These are phyloP conservation scores for Exephanes ischioxanthus DNA, from an alignment of 2,888 invertebrate species.

Conservation along the genomic window DNA sequence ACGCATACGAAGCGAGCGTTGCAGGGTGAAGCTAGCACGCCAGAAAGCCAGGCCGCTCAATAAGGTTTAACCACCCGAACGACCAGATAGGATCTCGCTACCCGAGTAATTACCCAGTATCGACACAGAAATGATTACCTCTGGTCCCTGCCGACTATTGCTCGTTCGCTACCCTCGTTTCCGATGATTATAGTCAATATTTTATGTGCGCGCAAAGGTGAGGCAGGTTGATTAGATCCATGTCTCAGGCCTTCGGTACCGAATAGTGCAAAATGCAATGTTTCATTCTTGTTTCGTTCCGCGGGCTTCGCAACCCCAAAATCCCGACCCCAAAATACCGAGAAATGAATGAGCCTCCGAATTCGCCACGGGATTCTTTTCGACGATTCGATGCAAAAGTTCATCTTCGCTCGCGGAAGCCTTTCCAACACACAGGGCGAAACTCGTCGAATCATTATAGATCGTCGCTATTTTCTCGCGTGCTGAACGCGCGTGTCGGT, in stretches of 20 bases:
- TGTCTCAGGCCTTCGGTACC: constrained; percentile 25
- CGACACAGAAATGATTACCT: constrained; percentile 74
- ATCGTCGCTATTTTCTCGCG: constrained; percentile 53
- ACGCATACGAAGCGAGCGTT: constrained; percentile 5
- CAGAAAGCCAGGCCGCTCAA: constrained; percentile 54
- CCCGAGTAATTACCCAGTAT: constrained; percentile 73
- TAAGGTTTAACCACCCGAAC: constrained; percentile 73
- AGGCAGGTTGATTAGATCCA: background rate
- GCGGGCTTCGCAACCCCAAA: background rate
- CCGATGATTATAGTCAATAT: constrained; percentile 52
- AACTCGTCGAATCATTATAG: constrained; percentile 19
- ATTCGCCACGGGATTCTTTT: background rate
- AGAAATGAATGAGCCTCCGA: background rate
- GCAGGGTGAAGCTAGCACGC: background rate
- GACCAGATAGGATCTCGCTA: constrained; percentile 72
- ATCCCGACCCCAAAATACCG: background rate
- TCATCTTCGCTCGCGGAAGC: no score
- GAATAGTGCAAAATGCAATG: constrained; percentile 55
- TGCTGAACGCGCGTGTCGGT: constrained; percentile 44
- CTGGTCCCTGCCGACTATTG: constrained; percentile 56
- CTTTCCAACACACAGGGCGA: no score
- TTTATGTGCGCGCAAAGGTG: constrained; percentile 12
- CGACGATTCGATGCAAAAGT: background rate
- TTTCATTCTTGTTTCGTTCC: constrained; percentile 24
- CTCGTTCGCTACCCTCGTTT: constrained; percentile 46